Conservation (phyloP, 2,113 vertebrate genomes). For the Oplegnathus fasciatus region DNA sequence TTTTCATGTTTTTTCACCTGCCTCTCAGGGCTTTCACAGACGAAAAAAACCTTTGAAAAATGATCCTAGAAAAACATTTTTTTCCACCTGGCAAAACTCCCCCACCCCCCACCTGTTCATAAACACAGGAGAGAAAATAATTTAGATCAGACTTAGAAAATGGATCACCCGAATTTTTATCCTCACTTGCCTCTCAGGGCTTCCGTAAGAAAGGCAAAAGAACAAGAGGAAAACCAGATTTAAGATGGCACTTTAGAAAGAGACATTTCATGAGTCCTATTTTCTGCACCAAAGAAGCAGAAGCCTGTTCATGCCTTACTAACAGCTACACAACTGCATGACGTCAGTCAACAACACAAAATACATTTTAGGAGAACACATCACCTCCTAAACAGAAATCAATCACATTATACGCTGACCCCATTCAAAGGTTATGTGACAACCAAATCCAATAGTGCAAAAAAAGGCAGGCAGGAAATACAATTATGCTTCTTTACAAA, state of each 20-base stretch:
- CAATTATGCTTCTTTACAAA: slow-evolving; percentile 56
- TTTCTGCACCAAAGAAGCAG: slow-evolving; percentile 7
- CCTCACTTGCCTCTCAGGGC: too few relatives aligned
- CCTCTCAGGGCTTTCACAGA: too few relatives aligned
- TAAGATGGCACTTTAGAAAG: slow-evolving; percentile 39
- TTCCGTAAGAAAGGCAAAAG: slow-evolving; percentile 14
- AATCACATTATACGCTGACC: slow-evolving; percentile 23
- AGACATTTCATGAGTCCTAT: slow-evolving; percentile 6
- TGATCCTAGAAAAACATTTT: too few relatives aligned
- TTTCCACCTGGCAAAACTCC: too few relatives aligned
- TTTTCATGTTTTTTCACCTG: too few relatives aligned
- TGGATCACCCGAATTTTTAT: too few relatives aligned
- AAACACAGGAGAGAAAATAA: too few relatives aligned
- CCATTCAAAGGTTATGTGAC: background rate
- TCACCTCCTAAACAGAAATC: slow-evolving; percentile 27
- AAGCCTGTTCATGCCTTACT: background rate
- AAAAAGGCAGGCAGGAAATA: slow-evolving; percentile 44
- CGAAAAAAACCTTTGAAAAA: too few relatives aligned
- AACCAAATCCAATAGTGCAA: slow-evolving; percentile 56
- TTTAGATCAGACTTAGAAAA: too few relatives aligned
- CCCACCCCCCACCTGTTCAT: too few relatives aligned
- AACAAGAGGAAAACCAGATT: background rate
- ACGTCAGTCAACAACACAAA: slow-evolving; percentile 20
- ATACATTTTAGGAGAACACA: background rate
- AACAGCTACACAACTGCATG: slow-evolving; percentile 26